Percentiles rank a stretch among this genome's conserved stretches.
Conservation (phyloP, 2,797 vertebrate genomes). For the Agapornis canus region DNA sequence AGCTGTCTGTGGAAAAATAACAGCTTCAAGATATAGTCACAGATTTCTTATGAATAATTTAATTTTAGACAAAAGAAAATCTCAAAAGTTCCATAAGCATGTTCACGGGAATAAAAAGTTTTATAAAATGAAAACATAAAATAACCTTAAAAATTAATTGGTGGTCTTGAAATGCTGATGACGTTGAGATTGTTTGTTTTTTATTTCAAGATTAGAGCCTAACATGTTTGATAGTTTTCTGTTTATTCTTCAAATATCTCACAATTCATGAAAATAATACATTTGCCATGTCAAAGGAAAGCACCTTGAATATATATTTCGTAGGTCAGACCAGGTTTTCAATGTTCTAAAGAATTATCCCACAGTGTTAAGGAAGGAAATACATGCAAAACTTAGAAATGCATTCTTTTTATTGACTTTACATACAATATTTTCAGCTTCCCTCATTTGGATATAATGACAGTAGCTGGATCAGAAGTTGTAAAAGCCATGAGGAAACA, state of each 20-base stretch:
- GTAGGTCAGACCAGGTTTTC: neutral
- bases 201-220: neutral
- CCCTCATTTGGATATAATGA: conserved; percentile 84
- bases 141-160: neutral
- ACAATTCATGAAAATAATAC: neutral
- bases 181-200: neutral
- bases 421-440: conserved; percentile 75
- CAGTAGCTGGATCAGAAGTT: conserved; percentile 84
- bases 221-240: neutral
- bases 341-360: neutral
- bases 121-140: neutral
- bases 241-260: neutral
- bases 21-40: neutral
- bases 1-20: neutral
- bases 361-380: neutral
- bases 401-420: neutral
- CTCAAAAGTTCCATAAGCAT: neutral
- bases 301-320: neutral
- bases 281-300: neutral
- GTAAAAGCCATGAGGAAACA: conserved; percentile 85
- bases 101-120: neutral
- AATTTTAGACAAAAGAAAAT: neutral
- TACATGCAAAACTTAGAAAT: neutral
- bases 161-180: neutral
- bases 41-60: neutral